phyloP scores from a whole-genome alignment of 2,113 vertebrate species.

The Cyrtonyx montezumae region DNA sequence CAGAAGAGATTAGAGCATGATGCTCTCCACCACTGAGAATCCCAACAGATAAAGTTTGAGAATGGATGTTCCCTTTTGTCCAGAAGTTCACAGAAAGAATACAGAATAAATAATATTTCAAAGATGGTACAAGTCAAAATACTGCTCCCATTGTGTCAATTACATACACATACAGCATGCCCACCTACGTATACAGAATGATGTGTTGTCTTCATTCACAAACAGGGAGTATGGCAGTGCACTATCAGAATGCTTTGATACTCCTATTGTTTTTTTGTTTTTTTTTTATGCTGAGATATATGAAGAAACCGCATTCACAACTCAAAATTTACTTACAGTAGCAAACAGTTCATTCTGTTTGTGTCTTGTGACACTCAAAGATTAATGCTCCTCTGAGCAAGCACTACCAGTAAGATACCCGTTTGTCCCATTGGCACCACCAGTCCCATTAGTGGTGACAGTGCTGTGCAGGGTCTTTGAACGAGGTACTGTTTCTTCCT shows the following conservation, averaged over 20 bases:
- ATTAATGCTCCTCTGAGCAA: constrained; percentile 90
- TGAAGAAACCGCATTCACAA: constrained; percentile 84
- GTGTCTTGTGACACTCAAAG: constrained; percentile 51
- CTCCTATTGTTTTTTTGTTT: constrained; percentile 78
- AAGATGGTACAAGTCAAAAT: constrained; percentile 85
- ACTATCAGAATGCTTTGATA: constrained; percentile 81
- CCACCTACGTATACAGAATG: constrained; percentile 84
- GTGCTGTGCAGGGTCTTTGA: constrained; percentile 83
- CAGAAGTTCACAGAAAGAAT: constrained; percentile 81
- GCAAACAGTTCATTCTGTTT: constrained; percentile 84
- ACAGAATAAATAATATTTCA: constrained; percentile 89
- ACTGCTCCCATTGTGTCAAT: constrained; percentile 84
- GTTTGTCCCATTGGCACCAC: constrained; percentile 88
- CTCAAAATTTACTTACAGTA: constrained; percentile 85
- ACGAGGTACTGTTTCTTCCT: constrained; percentile 84
- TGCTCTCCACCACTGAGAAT: constrained; percentile 74
- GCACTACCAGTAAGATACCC: constrained; percentile 87
- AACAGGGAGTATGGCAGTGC: constrained; percentile 83
- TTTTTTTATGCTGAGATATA: constrained; percentile 80
- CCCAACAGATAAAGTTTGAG: constrained; percentile 69
- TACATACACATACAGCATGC: constrained; percentile 89
- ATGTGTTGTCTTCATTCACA: constrained; percentile 84
- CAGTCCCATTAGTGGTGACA: constrained; percentile 88
- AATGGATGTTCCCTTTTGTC: constrained; percentile 73
- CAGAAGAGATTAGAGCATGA: constrained; percentile 62